phyloP scores from a whole-genome alignment of 2,797 vertebrate species.

The Gouania willdenowi region DNA sequence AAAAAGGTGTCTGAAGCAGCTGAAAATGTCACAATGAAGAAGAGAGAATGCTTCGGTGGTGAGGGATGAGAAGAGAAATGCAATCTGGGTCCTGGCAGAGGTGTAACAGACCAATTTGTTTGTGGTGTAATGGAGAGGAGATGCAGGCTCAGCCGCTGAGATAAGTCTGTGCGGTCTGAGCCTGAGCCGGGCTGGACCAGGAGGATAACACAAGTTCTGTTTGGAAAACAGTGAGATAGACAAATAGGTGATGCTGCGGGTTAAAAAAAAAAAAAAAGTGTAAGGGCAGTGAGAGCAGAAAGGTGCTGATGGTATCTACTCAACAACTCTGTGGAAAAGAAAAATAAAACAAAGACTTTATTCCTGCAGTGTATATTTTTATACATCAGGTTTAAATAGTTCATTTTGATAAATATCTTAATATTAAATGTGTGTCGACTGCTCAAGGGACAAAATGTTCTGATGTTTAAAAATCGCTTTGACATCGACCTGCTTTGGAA shows the following conservation, averaged over 20 bases:
- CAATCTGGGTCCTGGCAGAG: conserved; percentile 73
- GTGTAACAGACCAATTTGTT: conserved; percentile 78
- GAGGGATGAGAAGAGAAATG: conserved; percentile 75
- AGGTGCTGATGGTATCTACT: conserved; percentile 20
- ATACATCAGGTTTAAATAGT: too few species aligned
- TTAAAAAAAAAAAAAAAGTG: conserved; percentile 18
- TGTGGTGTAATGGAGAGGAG: conserved; percentile 70
- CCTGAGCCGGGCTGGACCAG: conserved; percentile 45
- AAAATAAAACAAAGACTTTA: conserved; percentile 6
- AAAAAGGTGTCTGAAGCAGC: conserved; percentile 28
- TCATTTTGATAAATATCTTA: too few species aligned
- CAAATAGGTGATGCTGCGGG: conserved; percentile 28
- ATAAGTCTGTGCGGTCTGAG: conserved; percentile 59
- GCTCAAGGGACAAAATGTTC: too few species aligned
- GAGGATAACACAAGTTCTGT: conserved; percentile 51
- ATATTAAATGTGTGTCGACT: too few species aligned
- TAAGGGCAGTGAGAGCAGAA: conserved; percentile 19
- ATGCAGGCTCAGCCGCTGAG: conserved; percentile 56
- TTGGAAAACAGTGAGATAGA: conserved; percentile 51
- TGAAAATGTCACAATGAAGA: conserved; percentile 65
- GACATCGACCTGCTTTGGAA: too few species aligned
- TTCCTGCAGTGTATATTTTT: conserved; percentile 20
- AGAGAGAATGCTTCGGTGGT: conserved; percentile 64
- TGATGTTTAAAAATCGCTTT: too few species aligned
- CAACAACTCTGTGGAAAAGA: too few species aligned